Evolutionary conservation across 2,113 vertebrate species (phyloP).

Genomic region (Mormoops blainvillei): DNA sequence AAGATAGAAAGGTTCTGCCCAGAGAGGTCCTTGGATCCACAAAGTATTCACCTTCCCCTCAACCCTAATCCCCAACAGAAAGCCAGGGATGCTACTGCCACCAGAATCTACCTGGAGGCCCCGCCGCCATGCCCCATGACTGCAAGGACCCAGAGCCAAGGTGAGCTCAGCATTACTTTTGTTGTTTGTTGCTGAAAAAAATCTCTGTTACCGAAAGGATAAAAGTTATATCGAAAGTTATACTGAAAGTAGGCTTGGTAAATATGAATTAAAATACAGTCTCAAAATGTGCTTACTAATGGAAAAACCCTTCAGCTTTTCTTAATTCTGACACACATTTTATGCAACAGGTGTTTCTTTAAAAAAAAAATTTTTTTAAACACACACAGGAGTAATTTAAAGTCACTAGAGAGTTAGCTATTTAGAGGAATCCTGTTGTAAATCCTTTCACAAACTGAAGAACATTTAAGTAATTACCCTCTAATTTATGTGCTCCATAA

Average conservation of each 20-base stretch:
- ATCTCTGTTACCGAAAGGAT: not conserved
- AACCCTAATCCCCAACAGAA: not conserved
- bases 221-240: too few relatives aligned
- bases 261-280: not conserved
- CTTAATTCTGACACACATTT: not conserved
- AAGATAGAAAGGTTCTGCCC: not conserved
- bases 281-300: not conserved
- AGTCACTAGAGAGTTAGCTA: conserved; percentile 60
- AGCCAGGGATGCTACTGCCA: not conserved
- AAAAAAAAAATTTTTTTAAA: not conserved
- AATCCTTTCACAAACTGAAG: conserved; percentile 68
- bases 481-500: conserved; percentile 61
- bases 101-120: not conserved
- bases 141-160: too few relatives aligned
- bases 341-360: conserved; percentile 39
- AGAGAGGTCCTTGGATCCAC: not conserved
- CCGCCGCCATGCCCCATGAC: not conserved
- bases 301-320: not conserved
- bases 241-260: not conserved
- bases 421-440: conserved; percentile 61
- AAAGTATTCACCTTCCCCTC: not conserved
- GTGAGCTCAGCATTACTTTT: not conserved
- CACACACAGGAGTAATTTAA: conserved; percentile 52
- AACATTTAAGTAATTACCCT: conserved; percentile 71
- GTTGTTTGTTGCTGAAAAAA: not conserved